Evolutionary conservation across 1,140 invertebrate genomes (phyloP), one percentile per base, ranked within the genome.

Genomic region (Caenorhabditis briggsae): DNA sequence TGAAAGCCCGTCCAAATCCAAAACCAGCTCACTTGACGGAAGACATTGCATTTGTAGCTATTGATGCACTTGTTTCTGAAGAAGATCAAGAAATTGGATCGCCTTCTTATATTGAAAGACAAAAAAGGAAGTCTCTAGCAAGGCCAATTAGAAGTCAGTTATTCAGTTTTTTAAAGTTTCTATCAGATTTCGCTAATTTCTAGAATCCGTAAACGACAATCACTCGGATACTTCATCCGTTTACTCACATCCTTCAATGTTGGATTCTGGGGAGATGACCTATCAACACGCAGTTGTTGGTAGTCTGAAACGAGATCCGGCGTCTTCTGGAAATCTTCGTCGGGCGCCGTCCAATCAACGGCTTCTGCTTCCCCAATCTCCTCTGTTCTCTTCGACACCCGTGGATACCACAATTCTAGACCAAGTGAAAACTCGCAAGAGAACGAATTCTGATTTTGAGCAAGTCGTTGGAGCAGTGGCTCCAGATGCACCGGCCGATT

Each of bases 161-260:
- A n/a, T 48, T 43, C 5, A 0, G 18, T 53, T 20, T 11, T 53
- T 11, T 11, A 16, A 11, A 14, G 50, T n/a, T 58, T 58, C 56
- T 8, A 8, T 58, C n/a, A 82, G 7, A 56, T 20, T 43, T 43
- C 50, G 12, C 5, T 7, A 82, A 53, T 12, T 61, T 86, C 6
- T 61, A 87, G 86, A 23, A 41, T 88, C 89, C 16, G 91, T 88
- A 50, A 91, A 92, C 85, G 91, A 92, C 18, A 46, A 82, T 25
- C 43, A 78, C 70, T 78, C 70, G 20, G 70, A 78, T 3, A 23
- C 46, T 53, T 90, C 87, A 16, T 92, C 91, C 7, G 88, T 92
- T 11, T 91, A 91, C 83, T 92, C 91, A 7, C 91, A 92, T 86
- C 91, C 91, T 9, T 92, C 91, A 12, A 90, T 92, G 90, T 41